Percentiles rank a stretch among this genome's conserved stretches.
phyloP scores from a whole-genome alignment of 2,888 invertebrate species.

The Folsomia manolachei region DNA sequence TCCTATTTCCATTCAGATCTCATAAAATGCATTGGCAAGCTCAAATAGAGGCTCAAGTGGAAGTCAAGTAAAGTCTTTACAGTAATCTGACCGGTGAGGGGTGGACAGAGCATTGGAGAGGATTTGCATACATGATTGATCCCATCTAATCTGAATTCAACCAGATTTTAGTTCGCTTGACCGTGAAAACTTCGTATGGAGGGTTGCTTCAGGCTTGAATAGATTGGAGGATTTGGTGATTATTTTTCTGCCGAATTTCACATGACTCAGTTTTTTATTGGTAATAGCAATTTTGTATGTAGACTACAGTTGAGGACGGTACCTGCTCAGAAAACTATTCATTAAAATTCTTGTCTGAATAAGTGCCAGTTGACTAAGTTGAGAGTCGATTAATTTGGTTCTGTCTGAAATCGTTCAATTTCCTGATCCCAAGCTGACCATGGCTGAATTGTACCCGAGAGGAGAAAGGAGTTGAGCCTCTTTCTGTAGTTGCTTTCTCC shows the following conservation, averaged over 20 bases:
- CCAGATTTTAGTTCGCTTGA: background rate
- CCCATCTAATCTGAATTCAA: background rate
- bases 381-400: no score
- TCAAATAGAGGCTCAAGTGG: background rate
- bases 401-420: no score
- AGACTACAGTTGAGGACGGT: no score
- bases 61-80: no score
- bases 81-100: background rate
- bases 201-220: background rate
- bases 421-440: no score
- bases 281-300: no score
- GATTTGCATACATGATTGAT: conserved; percentile 8
- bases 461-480: no score
- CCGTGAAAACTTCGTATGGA: background rate
- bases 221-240: background rate
- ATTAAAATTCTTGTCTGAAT: no score
- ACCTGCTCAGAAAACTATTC: no score
- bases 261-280: no score
- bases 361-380: no score
- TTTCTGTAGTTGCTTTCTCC: background rate
- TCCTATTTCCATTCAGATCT: background rate
- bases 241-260: background rate
- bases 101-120: background rate
- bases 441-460: no score
- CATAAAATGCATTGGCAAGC: background rate